Conservation (phyloP, 2,113 vertebrate species). For the Lycaon pictus region DNA sequence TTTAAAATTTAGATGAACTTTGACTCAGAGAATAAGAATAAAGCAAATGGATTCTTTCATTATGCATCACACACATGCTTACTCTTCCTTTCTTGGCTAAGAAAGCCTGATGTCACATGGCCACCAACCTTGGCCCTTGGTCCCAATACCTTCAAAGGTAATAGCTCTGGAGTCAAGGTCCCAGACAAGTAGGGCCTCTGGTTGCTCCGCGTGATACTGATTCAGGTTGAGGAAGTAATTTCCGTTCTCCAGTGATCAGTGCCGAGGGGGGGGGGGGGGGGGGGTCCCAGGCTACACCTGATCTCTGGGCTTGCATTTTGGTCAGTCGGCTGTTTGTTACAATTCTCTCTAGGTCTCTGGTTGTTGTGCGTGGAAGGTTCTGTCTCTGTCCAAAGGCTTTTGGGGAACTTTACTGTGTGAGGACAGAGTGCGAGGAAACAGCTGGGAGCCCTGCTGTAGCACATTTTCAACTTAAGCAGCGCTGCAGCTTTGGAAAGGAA, state of each 20-base stretch:
- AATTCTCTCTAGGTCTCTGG: background rate
- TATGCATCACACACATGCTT: background rate
- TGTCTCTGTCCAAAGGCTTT: background rate
- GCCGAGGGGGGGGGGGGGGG: fast-evolving
- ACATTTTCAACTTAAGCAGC: background rate
- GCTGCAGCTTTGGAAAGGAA: constrained; percentile 61
- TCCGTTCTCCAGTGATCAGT: background rate
- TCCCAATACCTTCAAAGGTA: background rate
- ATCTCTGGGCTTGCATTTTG: background rate
- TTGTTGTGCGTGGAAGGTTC: background rate
- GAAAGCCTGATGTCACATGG: background rate
- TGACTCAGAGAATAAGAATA: background rate
- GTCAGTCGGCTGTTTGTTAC: background rate
- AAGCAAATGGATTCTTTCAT: background rate
- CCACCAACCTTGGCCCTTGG: background rate
- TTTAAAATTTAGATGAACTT: background rate
- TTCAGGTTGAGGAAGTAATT: background rate
- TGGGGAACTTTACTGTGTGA: background rate
- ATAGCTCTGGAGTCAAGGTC: background rate
- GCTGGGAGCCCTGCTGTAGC: background rate
- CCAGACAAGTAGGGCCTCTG: background rate
- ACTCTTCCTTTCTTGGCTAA: background rate
- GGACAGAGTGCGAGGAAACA: background rate
- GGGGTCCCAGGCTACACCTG: background rate
- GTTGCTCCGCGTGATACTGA: background rate